Evolutionary conservation across 2,888 invertebrate species (phyloP).

Genomic region (Falcaria lacertinaria): DNA sequence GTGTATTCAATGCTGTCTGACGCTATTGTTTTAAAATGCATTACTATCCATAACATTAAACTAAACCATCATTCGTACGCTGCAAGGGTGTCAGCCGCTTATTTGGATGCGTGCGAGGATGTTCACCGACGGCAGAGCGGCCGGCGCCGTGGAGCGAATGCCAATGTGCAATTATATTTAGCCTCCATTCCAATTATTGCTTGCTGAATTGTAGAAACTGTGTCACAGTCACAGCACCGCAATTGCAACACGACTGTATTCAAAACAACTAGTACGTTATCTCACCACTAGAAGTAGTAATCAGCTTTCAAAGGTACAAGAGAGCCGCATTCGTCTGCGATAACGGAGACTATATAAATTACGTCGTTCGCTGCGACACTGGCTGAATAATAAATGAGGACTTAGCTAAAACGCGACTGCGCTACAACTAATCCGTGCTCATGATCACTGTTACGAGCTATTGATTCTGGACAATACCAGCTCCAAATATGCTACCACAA

Average conservation of each 20-base stretch:
- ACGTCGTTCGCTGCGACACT: slow-evolving; percentile 29
- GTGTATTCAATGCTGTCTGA: slow-evolving; percentile 31
- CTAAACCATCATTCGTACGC: slow-evolving; percentile 68
- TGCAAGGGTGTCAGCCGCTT: slow-evolving; percentile 44
- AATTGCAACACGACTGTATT: slow-evolving; percentile 12
- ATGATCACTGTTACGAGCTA: slow-evolving; percentile 29
- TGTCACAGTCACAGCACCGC: slow-evolving; percentile 37
- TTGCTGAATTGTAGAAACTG: slow-evolving; percentile 56
- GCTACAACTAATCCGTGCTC: slow-evolving; percentile 23
- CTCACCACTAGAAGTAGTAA: slow-evolving; percentile 27
- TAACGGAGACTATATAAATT: slow-evolving; percentile 36
- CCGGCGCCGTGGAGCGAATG: slow-evolving; percentile 49
- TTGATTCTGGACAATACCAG: slow-evolving; percentile 29
- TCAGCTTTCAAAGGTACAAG: slow-evolving; percentile 29
- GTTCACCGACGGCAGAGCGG: slow-evolving; percentile 41
- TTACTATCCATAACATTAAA: slow-evolving; percentile 52
- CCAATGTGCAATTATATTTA: slow-evolving; percentile 68
- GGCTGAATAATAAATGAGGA: slow-evolving; percentile 37
- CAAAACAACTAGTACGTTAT: slow-evolving; percentile 27
- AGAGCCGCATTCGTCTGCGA: slow-evolving; percentile 34
- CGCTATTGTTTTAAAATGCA: slow-evolving; percentile 51
- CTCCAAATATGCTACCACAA: slow-evolving; percentile 24
- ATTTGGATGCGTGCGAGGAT: slow-evolving; percentile 65
- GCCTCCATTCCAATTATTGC: slow-evolving; percentile 54
- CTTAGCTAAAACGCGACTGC: slow-evolving; percentile 24